phyloP scores from a whole-genome alignment of 2,888 invertebrate species.

The Aphidoletes aphidimyza region DNA sequence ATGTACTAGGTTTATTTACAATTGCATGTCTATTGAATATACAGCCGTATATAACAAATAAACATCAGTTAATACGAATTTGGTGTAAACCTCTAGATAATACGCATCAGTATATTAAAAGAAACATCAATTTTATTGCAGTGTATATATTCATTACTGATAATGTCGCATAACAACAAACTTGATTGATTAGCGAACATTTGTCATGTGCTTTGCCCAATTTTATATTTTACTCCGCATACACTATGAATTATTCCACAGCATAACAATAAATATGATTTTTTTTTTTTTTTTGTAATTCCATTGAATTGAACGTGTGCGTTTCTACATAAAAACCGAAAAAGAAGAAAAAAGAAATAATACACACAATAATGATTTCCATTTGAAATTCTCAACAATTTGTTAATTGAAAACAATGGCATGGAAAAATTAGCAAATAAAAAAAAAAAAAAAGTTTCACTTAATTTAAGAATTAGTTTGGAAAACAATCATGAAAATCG shows the following conservation, averaged over 20 bases:
- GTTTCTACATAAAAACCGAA: neutral
- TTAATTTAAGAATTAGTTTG: neutral
- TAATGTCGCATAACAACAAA: too few species aligned
- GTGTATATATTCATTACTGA: too few species aligned
- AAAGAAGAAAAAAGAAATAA: neutral
- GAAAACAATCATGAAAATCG: neutral
- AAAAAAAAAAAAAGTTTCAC: neutral
- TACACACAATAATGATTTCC: neutral
- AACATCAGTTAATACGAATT: too few species aligned
- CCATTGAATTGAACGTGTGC: neutral
- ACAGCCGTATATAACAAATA: too few species aligned
- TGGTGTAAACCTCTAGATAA: too few species aligned
- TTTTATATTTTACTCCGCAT: too few species aligned
- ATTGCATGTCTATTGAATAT: too few species aligned
- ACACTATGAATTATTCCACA: neutral
- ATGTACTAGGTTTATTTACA: too few species aligned
- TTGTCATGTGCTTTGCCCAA: neutral
- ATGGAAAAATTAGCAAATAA: too few species aligned
- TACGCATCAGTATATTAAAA: too few species aligned
- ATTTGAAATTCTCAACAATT: neutral
- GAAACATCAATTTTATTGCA: too few species aligned
- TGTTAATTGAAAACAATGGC: neutral
- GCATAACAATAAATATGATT: neutral
- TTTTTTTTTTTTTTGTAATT: neutral
- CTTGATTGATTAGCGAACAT: neutral